phyloP scores from a whole-genome alignment of 1,140 invertebrate genomes.

The Oscheius sp. region DNA sequence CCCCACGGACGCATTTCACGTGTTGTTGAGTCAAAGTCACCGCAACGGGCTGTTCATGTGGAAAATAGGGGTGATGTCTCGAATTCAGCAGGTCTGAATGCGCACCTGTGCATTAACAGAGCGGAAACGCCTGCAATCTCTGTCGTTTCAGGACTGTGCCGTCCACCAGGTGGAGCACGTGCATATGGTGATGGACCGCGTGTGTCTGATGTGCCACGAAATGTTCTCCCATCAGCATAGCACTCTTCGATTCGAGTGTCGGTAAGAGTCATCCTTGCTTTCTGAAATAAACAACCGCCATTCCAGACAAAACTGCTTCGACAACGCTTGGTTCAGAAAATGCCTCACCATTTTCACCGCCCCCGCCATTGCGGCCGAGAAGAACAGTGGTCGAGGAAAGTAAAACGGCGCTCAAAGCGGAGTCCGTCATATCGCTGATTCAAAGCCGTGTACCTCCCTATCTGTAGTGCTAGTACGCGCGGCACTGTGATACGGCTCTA shows the following conservation, averaged over 20 bases:
- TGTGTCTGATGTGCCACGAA: conserved; percentile 35
- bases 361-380: conserved; percentile 2
- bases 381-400: not conserved
- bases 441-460: not conserved
- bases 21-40: no score
- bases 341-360: conserved; percentile 35
- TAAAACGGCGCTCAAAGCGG: not conserved
- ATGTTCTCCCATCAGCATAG: conserved; percentile 20
- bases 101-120: no score
- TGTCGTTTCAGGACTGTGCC: conserved; percentile 26
- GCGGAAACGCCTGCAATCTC: no score
- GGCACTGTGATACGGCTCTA: not conserved
- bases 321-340: conserved; percentile 29
- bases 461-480: not conserved
- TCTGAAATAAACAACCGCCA: not conserved
- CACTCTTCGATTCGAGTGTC: conserved; percentile 32
- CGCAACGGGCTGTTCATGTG: no score
- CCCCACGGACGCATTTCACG: no score
- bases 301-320: conserved; percentile 32
- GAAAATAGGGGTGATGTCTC: no score
- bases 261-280: conserved; percentile 1
- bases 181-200: conserved; percentile 33
- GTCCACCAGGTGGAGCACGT: conserved; percentile 14
- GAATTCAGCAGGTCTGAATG: no score
- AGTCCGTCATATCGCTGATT: no score